Evolutionary conservation across 1,140 invertebrate species (phyloP).

Genomic region (Periplaneta americana): DNA sequence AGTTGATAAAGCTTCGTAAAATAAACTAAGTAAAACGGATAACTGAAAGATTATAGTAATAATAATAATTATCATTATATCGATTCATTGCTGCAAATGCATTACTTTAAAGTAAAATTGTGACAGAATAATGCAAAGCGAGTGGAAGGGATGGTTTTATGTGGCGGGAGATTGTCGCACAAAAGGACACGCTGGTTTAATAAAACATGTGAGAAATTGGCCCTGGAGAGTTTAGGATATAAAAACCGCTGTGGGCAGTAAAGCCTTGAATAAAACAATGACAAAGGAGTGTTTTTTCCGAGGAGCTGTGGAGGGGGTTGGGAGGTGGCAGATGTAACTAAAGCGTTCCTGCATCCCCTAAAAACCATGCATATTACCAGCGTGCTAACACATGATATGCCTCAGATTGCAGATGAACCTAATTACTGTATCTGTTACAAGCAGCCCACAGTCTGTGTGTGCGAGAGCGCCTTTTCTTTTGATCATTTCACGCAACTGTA

Average conservation of each 20-base stretch:
- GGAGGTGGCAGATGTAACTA: no score
- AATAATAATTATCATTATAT: no score
- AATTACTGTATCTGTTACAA: not conserved
- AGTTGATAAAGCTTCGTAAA: no score
- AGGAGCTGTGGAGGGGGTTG: no score
- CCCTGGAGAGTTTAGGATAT: not conserved
- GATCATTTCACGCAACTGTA: not conserved
- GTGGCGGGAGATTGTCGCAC: not conserved
- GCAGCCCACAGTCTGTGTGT: no score
- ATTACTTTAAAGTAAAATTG: not conserved
- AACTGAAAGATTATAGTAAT: no score
- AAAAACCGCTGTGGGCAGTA: not conserved
- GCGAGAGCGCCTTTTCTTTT: not conserved
- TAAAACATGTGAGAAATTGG: not conserved
- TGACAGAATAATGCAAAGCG: no score
- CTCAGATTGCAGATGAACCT: not conserved
- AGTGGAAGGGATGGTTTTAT: no score
- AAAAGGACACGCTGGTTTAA: not conserved
- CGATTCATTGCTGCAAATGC: no score
- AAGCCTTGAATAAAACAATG: not conserved
- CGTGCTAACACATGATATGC: not conserved
- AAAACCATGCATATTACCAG: no score
- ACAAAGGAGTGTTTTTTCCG: not conserved
- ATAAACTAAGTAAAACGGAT: no score
- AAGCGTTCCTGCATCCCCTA: not conserved